Evolutionary conservation across 2,113 vertebrate genomes (phyloP).

Genomic region (Menura novaehollandiae): DNA sequence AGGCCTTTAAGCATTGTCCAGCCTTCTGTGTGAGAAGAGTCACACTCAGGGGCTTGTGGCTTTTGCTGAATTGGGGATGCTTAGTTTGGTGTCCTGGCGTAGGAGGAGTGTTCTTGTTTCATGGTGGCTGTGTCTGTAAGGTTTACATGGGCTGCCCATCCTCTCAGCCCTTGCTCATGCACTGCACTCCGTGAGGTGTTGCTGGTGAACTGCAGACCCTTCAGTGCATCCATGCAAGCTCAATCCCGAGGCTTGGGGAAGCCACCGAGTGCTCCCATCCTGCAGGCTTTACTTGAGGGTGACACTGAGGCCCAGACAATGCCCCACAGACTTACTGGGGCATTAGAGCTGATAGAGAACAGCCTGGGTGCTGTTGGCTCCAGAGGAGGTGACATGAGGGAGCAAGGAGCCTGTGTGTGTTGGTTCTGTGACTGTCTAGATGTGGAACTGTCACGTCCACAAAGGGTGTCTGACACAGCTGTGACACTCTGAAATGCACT

Average conservation of each 20-base stretch:
- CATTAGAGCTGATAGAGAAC: background rate
- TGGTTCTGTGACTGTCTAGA: background rate
- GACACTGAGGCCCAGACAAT: too few relatives aligned
- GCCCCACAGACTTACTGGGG: background rate
- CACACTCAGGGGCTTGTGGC: background rate
- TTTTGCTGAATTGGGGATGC: background rate
- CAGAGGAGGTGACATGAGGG: background rate
- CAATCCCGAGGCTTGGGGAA: background rate
- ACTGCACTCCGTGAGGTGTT: background rate
- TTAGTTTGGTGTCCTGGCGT: background rate
- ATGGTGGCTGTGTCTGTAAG: background rate
- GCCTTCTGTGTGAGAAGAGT: background rate
- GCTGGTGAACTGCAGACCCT: background rate
- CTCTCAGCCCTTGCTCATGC: background rate
- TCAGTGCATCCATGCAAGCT: rapidly evolving
- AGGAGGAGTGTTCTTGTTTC: background rate
- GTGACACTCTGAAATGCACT: background rate
- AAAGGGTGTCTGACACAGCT: too few relatives aligned
- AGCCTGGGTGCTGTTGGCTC: background rate
- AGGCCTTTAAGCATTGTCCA: background rate
- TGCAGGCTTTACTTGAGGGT: background rate
- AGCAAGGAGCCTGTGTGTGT: rapidly evolving
- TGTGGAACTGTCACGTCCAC: background rate
- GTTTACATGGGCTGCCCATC: background rate
- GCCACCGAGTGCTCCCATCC: rapidly evolving